phyloP scores from a whole-genome alignment of 2,797 vertebrate genomes.

The Uromys caudimaculatus region DNA sequence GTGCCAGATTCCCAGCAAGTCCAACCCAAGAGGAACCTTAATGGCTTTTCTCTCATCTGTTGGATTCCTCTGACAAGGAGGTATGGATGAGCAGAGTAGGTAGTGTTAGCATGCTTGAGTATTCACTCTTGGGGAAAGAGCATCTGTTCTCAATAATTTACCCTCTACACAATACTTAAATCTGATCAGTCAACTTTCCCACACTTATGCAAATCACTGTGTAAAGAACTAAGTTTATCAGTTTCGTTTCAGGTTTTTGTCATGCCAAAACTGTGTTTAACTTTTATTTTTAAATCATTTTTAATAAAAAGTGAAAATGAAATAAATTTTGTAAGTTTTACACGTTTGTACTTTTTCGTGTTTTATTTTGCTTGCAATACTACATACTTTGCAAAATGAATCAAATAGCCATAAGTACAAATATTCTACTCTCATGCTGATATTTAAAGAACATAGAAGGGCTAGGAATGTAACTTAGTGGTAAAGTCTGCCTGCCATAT shows the following conservation, averaged over 20 bases:
- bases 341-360: not conserved
- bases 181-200: not conserved
- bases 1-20: too few species aligned
- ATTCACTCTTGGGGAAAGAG: not conserved
- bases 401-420: not conserved
- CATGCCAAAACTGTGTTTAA: not conserved
- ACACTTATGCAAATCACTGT: not conserved
- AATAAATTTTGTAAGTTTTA: not conserved
- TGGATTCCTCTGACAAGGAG: not conserved
- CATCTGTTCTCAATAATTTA: not conserved
- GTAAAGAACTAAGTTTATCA: not conserved
- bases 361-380: not conserved
- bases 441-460: not conserved
- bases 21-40: not conserved
- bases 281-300: not conserved
- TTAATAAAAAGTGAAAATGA: not conserved
- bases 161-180: not conserved
- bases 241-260: not conserved
- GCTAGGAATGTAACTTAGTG: not conserved
- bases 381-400: not conserved
- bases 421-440: not conserved
- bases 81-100: not conserved
- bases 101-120: not conserved
- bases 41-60: not conserved
- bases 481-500: not conserved